Base-by-base conservation (phyloP, 64 coral and sea anemone genomes). In the Catalaphyllia jardinei region DNA sequence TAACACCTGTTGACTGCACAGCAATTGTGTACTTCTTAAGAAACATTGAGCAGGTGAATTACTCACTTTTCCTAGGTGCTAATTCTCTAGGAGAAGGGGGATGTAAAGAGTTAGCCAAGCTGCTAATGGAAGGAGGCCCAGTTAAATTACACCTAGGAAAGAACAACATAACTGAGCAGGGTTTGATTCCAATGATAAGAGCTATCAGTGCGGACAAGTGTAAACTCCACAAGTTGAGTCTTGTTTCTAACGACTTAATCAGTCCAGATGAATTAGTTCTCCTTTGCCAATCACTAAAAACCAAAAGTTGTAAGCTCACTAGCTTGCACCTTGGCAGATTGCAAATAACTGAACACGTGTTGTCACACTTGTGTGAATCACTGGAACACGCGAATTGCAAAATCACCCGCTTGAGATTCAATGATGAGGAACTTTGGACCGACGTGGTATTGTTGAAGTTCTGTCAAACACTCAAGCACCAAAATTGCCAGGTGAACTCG, bases 11-110 rank as follows among this genome's bases (percentile, higher is more conserved):
- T 79, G 87, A 89, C 22, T 89, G 76, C 42, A 89, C 74, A 38
- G 87, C 87, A 67, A 55, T 89, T 33, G 87, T 79, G 2, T 71
- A 67, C 69, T 78, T 89, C 61, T 46, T 89, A 50, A 79, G 46
- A 31, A 39, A 67, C 38, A 49, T 78, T 54, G 39, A 89, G 20
- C 50, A 19, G 22, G 49, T 55, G 55, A 13, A 57, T 13, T 79
- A 79, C 35, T 54, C n/a, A 52, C 42, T 79, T 16, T 24, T 59
- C 49, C 10, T 57, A 11, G n/a, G 49, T 29, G 1, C 1, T 12
- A 79, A 79, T 55, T 52, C 76, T 38, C 25, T 79, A 55, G 76
- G 76, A 52, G 76, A 79, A 55, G 20, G 20, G n/a, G 76, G 50
- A 13, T 46, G 49, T 57, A 79, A 79, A 28, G 76, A 79, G 59